These are phyloP conservation scores for Chunga burmeisteri DNA, from an alignment of 2,113 vertebrate genomes.

Conservation along the genomic window DNA sequence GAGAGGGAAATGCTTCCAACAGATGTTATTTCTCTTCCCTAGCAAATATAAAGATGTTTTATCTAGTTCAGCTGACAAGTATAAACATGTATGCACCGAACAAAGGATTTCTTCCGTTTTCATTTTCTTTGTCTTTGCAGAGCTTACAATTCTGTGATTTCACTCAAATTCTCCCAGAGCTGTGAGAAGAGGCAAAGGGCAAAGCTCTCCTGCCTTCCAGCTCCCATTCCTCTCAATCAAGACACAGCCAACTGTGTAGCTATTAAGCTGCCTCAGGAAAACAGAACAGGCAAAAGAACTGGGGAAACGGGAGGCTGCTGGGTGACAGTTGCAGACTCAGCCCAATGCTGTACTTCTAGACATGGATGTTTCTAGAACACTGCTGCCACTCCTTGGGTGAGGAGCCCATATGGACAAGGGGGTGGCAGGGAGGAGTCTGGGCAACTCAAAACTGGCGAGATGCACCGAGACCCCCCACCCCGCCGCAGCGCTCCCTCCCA, in stretches of 20 bases:
- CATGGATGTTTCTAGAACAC: accelerated
- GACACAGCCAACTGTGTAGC: neutral
- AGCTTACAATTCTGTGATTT: neutral
- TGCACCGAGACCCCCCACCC: neutral
- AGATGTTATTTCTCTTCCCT: neutral
- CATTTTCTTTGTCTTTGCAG: neutral
- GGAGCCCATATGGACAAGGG: neutral
- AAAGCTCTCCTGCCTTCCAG: neutral
- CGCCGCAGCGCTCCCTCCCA: neutral
- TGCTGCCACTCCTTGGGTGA: neutral
- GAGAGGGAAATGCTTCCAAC: accelerated
- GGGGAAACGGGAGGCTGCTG: neutral
- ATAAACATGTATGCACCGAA: neutral
- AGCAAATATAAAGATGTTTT: neutral
- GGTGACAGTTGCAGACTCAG: neutral
- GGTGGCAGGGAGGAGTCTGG: neutral
- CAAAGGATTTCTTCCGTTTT: neutral
- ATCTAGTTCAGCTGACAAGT: neutral
- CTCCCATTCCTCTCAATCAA: neutral
- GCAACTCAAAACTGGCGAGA: neutral
- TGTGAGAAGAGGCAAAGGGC: neutral
- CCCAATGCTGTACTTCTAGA: neutral
- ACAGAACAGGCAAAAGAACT: neutral
- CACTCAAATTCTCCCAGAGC: neutral
- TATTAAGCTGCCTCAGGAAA: neutral